Conservation (phyloP, 2,113 vertebrate genomes). For the Gymnogyps californianus region DNA sequence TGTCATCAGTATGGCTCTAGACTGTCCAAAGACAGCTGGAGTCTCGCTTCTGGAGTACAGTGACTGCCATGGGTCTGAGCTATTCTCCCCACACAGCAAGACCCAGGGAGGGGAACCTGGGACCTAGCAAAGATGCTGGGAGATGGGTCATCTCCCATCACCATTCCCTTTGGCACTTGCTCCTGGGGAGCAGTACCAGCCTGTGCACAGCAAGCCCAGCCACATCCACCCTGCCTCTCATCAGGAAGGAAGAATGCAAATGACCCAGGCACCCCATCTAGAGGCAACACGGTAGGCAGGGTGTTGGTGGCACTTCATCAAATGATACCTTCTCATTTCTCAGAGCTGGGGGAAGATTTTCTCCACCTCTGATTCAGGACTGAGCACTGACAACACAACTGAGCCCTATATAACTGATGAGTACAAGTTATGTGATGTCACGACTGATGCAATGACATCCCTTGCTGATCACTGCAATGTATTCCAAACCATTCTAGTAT, state of each 20-base stretch:
- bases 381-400: background rate
- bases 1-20: background rate
- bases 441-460: background rate
- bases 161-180: background rate
- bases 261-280: too few relatives aligned
- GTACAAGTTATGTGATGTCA: background rate
- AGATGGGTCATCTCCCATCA: background rate
- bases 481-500: background rate
- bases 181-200: background rate
- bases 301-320: background rate
- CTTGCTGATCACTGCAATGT: background rate
- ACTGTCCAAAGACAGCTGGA: background rate
- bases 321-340: background rate
- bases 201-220: background rate
- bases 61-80: background rate
- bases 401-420: background rate
- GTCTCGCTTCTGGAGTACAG: background rate
- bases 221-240: background rate
- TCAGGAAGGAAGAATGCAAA: background rate
- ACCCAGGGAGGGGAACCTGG: background rate
- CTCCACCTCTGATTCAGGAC: background rate
- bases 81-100: background rate
- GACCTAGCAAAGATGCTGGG: background rate
- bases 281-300: background rate
- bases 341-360: background rate